Evolutionary conservation across 2,113 vertebrate species (phyloP).

Genomic region (Laticauda laticaudata): DNA sequence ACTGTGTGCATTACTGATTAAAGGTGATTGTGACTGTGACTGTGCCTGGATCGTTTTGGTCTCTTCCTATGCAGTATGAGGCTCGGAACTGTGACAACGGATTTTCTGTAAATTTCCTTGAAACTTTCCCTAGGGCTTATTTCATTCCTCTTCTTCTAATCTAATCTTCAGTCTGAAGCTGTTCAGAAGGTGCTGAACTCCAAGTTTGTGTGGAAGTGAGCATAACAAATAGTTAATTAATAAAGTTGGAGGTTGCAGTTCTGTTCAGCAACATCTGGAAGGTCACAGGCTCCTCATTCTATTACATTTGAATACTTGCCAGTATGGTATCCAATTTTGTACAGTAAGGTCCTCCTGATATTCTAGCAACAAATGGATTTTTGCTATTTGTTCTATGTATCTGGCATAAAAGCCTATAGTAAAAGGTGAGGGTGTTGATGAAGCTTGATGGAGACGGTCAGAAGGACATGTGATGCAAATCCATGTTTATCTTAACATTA

Average conservation of each 20-base stretch:
- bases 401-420: background rate
- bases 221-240: background rate
- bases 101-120: background rate
- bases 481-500: background rate
- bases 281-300: background rate
- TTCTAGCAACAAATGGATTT: background rate
- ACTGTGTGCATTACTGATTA: too few species aligned
- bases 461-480: background rate
- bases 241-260: background rate
- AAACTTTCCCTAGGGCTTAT: background rate
- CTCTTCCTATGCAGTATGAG: too few species aligned
- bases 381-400: background rate
- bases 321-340: background rate
- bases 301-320: background rate
- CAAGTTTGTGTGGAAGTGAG: background rate
- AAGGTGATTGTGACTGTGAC: too few species aligned
- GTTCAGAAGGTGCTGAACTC: background rate
- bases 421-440: background rate
- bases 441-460: background rate
- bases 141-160: background rate
- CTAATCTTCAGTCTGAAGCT: background rate
- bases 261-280: background rate
- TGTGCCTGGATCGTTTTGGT: too few species aligned
- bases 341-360: background rate
- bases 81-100: too few species aligned